A percentile compares a stretch with the other conserved stretches of the same genome.
Evolutionary conservation across 2,888 invertebrate genomes (phyloP).

Genomic region (Caenorhabditis imperialis): DNA sequence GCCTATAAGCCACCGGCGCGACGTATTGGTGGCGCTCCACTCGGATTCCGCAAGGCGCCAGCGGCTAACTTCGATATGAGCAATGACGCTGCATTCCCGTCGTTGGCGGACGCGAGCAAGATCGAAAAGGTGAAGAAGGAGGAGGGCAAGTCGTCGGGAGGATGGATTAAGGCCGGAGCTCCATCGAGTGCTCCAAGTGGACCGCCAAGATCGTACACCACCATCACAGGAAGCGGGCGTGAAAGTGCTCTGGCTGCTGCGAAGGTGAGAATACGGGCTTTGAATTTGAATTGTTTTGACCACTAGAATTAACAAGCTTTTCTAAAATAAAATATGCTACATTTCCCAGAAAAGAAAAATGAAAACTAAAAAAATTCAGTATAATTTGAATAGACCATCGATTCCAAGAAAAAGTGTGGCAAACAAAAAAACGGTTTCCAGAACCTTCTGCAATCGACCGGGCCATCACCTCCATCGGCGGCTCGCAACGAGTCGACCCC

Average conservation of each 20-base stretch:
- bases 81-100: constrained; percentile 70
- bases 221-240: constrained; percentile 44
- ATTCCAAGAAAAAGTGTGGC: too few species aligned
- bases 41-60: constrained; percentile 5
- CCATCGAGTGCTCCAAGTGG: constrained; percentile 3
- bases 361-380: too few species aligned
- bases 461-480: constrained; percentile 12
- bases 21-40: constrained; percentile 5
- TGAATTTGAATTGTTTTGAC: too few species aligned
- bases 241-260: constrained; percentile 58
- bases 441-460: too few species aligned
- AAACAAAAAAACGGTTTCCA: too few species aligned
- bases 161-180: constrained; percentile 54
- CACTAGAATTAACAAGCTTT: too few species aligned
- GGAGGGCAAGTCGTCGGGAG: constrained; percentile 57
- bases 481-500: constrained; percentile 7
- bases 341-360: too few species aligned
- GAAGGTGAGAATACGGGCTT: constrained; percentile 37
- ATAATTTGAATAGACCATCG: too few species aligned
- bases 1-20: constrained; percentile 49
- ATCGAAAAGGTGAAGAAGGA: constrained; percentile 72
- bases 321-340: too few species aligned
- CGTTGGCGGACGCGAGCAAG: constrained; percentile 71
- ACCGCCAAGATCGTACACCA: constrained; percentile 15
- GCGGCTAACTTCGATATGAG: constrained; percentile 56